Base-by-base conservation (phyloP, 2,797 vertebrate genomes). In the Gorsachius magnificus region DNA sequence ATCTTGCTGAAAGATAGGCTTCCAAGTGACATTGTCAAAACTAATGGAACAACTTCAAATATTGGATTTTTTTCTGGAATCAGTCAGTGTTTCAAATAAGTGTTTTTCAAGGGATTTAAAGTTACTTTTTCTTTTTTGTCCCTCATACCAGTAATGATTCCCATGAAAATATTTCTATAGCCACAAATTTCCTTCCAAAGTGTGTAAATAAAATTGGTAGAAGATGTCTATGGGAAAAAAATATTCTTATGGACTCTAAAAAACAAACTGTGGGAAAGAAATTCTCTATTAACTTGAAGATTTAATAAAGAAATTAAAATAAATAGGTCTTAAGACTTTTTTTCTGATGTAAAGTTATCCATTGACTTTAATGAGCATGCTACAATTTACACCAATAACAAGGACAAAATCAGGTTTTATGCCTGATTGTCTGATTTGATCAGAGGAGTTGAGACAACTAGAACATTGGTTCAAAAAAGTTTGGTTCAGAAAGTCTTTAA, bases 21-120 rank as follows among this genome's bases (percentile, higher is more conserved):
- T 95, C 89, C 96, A 96, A 93, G 74, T 90, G 76, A 87, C 81
- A 91, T 72, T 93, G 74, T 90, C 92, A 78, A 89, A 83, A 93
- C n/a, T 79, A 60, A 96, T 57, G 63, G 66, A 96, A 92, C 19
- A 65, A n/a, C n/a, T n/a, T n/a, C 17, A 97, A 95, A 77, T 79
- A 86, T 1, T 92, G 75, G 57, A 82, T 74, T 66, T 82, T 65
- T 96, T 83, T 89, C 90, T 96, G 78, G 78, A 93, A 89, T 93
- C 11, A 94, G 72, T 77, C 64, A 65, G 25, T 86, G 43, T 93
- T 95, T 93, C 83, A 94, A 75, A 22, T 80, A 86, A 94, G 35
- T 28, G 50, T 86, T 93, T 95, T 97, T 96, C 75, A 91, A 33
- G 28, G 19, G 33, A 93, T 51, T 87, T 80, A 77, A 89, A 84